A percentile compares a stretch with the other conserved stretches of the same genome.
Evolutionary conservation across 2,113 vertebrate genomes (phyloP).

Genomic region (Entosphenus tridentatus): DNA sequence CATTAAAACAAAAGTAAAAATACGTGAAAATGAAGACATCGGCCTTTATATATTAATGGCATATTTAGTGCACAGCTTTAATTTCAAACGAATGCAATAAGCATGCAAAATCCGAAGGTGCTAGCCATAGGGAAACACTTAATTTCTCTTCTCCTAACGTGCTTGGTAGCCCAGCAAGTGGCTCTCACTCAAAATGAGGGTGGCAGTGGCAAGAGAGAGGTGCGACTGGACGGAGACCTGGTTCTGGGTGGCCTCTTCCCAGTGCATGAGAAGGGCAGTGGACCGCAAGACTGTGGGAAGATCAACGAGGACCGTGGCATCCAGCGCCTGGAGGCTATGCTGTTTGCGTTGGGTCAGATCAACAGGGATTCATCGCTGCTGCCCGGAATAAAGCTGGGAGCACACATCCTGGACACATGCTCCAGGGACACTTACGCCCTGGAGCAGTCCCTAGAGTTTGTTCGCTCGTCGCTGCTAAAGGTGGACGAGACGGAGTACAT

Average conservation of each 20-base stretch:
- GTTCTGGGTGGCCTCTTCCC: slow-evolving; percentile 88
- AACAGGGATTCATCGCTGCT: slow-evolving; percentile 53
- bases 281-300: slow-evolving; percentile 73
- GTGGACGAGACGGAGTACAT: slow-evolving; percentile 95
- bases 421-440: slow-evolving; percentile 87
- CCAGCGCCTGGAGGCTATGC: slow-evolving; percentile 86
- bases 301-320: slow-evolving; percentile 88
- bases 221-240: slow-evolving; percentile 87
- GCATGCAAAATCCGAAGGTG: too few species aligned
- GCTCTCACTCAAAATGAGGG: slow-evolving; percentile 43
- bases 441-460: slow-evolving; percentile 92
- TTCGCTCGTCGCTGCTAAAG: slow-evolving; percentile 85
- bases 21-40: too few species aligned
- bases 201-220: slow-evolving; percentile 55
- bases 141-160: too few species aligned
- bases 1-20: too few species aligned
- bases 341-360: slow-evolving; percentile 89
- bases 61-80: too few species aligned
- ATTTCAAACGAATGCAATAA: too few species aligned
- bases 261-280: slow-evolving; percentile 79
- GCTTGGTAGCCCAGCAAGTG: slow-evolving; percentile 12
- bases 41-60: too few species aligned
- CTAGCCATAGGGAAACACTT: too few species aligned
- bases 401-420: slow-evolving; percentile 91
- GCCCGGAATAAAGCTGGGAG: slow-evolving; percentile 64